These are phyloP conservation scores for Aphelenchoides fujianensis DNA, from an alignment of 1,140 invertebrate species.

Conservation along the genomic window DNA sequence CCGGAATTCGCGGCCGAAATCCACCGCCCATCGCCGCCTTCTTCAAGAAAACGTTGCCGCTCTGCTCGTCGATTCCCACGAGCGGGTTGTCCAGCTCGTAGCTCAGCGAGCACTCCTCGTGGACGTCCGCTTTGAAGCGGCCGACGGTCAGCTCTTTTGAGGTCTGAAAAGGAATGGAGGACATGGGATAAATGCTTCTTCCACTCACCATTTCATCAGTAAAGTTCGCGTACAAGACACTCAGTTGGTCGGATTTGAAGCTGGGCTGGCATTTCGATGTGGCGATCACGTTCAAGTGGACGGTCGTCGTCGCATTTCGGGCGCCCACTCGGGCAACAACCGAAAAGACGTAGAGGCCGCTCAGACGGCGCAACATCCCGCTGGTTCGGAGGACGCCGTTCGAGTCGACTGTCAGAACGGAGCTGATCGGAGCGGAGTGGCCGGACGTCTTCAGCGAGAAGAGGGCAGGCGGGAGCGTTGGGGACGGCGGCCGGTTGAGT, in stretches of 20 bases:
- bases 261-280: not conserved
- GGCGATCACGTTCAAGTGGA: not conserved
- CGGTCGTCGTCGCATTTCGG: not conserved
- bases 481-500: not conserved
- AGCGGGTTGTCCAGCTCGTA: slow-evolving; percentile 4
- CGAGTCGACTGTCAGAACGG: not conserved
- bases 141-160: not conserved
- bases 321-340: not conserved
- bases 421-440: not conserved
- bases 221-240: not conserved
- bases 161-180: no score
- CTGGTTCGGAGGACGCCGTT: not conserved
- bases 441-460: not conserved
- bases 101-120: not conserved
- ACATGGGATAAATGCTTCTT: no score
- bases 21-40: not conserved
- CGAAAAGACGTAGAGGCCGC: not conserved
- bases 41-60: not conserved
- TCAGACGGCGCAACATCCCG: not conserved
- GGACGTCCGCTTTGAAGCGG: not conserved
- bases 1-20: not conserved
- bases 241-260: not conserved
- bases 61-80: not conserved
- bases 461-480: not conserved
- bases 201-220: not conserved